Evolutionary conservation across 2,888 invertebrate genomes (phyloP).

Genomic region (Erynnis tages): DNA sequence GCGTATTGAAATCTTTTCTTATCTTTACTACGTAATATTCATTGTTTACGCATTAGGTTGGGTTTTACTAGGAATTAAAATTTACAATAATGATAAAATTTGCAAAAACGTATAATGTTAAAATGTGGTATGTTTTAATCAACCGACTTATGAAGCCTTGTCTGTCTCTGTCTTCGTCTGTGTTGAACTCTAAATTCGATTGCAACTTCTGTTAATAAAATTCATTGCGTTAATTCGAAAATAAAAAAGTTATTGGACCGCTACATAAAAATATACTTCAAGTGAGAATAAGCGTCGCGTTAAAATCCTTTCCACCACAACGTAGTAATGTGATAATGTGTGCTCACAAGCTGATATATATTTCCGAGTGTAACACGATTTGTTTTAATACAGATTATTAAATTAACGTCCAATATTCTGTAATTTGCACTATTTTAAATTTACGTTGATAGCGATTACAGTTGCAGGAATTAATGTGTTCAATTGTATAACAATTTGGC

Average conservation of each 20-base stretch:
- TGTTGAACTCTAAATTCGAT: too few species aligned
- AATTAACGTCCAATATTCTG: constrained; percentile 8
- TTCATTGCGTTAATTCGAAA: too few species aligned
- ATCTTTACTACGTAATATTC: too few species aligned
- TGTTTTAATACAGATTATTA: constrained; percentile 23
- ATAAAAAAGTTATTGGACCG: too few species aligned
- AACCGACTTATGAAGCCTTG: too few species aligned
- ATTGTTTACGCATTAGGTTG: too few species aligned
- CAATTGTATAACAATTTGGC: neutral
- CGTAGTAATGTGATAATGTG: constrained; percentile 19
- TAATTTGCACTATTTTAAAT: neutral
- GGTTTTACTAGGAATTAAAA: too few species aligned
- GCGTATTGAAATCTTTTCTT: neutral
- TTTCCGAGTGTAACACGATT: constrained; percentile 17
- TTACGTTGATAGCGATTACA: neutral
- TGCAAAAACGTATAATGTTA: too few species aligned
- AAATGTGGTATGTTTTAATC: too few species aligned
- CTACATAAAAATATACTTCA: neutral
- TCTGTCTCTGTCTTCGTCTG: too few species aligned
- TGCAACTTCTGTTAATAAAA: too few species aligned
- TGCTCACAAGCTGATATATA: constrained; percentile 19
- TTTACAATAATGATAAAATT: too few species aligned
- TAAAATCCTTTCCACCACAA: constrained; percentile 12
- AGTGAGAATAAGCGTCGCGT: constrained; percentile 4
- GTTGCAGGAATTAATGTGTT: neutral